Conservation (phyloP, 2,888 invertebrate species). For the Folsomia candida region DNA sequence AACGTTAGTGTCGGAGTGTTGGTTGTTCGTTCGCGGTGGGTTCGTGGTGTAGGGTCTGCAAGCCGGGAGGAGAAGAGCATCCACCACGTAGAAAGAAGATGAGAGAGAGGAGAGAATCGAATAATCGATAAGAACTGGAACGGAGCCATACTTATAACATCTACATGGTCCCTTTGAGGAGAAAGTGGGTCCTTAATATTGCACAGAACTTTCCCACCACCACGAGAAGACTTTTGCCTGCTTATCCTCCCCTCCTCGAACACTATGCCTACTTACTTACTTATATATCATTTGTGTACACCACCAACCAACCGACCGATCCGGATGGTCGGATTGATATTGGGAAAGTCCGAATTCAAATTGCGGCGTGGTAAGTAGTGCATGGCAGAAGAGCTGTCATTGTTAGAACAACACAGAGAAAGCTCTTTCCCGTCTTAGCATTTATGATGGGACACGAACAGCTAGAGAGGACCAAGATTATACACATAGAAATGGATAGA, state of each 20-base stretch:
- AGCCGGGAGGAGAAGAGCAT: not conserved
- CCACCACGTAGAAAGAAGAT: slow-evolving; percentile 9
- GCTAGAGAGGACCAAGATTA: no score
- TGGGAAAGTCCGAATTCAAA: no score
- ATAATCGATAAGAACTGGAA: slow-evolving; percentile 46
- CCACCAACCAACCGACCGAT: no score
- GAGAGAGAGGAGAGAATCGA: slow-evolving; percentile 30
- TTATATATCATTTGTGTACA: no score
- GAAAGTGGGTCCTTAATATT: no score
- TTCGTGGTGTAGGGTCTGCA: not conserved
- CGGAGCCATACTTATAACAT: slow-evolving; percentile 42
- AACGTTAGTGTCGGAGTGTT: not conserved
- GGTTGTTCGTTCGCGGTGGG: not conserved
- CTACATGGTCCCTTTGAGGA: no score
- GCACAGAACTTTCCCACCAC: no score
- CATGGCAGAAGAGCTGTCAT: not conserved
- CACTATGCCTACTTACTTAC: no score
- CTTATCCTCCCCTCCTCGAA: no score
- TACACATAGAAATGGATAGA: no score
- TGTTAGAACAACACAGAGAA: not conserved
- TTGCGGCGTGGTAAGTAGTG: not conserved
- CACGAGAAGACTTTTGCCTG: no score
- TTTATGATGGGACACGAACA: slow-evolving; percentile 4
- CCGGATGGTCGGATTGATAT: no score
- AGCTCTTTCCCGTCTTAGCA: not conserved